Percentiles rank a stretch among this genome's conserved stretches.
phyloP scores from a whole-genome alignment of 2,113 vertebrate species.

The Sakesphorus luctuosus region DNA sequence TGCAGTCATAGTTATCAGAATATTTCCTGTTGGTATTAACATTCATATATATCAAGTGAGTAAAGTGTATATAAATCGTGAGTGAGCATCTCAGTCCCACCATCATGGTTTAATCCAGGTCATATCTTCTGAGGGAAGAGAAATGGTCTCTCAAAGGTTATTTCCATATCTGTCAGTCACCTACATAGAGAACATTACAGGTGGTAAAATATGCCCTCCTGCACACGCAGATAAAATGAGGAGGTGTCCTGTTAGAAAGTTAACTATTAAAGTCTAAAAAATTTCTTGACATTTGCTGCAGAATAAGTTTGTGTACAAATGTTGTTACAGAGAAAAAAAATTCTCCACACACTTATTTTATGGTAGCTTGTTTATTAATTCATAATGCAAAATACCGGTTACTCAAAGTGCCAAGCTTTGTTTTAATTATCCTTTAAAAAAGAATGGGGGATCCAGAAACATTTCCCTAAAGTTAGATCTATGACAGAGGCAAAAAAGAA shows the following conservation, averaged over 20 bases:
- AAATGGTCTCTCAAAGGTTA: constrained; percentile 1
- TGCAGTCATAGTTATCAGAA: background rate
- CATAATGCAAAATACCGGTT: background rate
- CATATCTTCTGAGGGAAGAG: background rate
- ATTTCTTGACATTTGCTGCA: background rate
- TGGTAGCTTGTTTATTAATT: background rate
- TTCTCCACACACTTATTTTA: background rate
- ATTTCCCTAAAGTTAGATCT: background rate
- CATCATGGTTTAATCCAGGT: background rate
- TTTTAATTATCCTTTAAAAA: background rate
- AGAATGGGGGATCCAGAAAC: background rate
- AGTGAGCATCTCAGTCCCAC: background rate
- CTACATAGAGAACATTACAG: background rate
- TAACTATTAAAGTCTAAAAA: background rate
- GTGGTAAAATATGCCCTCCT: background rate
- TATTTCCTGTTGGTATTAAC: constrained; percentile 12
- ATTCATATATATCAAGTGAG: background rate
- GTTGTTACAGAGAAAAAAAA: background rate
- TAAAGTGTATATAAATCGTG: background rate
- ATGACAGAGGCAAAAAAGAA: background rate
- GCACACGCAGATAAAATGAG: background rate
- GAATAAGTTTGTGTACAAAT: background rate
- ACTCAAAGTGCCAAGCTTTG: background rate
- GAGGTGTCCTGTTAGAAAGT: background rate
- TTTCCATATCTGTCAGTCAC: background rate